Conservation (phyloP, 2,113 vertebrate genomes). For the Sisor rabdophorus region DNA sequence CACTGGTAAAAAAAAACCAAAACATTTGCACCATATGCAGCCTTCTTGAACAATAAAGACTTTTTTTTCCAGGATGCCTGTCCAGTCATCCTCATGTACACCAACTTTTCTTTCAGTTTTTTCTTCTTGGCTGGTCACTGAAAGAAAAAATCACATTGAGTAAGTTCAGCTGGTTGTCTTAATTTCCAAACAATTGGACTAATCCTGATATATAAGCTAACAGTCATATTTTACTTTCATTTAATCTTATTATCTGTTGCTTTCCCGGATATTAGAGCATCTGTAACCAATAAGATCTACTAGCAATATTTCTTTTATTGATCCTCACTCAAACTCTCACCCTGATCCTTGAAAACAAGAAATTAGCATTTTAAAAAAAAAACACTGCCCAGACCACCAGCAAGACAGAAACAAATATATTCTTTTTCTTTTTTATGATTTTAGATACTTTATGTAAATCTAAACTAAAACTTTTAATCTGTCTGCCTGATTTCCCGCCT, state of each 20-base stretch:
- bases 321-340: too few relatives aligned
- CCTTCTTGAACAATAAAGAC: slow-evolving; percentile 33
- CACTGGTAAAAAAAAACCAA: slow-evolving; percentile 37
- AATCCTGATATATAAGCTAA: not conserved
- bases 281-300: not conserved
- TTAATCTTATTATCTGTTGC: not conserved
- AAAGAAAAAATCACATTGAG: slow-evolving; percentile 33
- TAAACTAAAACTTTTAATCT: not conserved
- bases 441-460: not conserved
- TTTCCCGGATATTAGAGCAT: not conserved
- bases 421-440: not conserved
- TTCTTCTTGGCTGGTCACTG: slow-evolving; percentile 24
- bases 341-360: not conserved
- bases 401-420: not conserved
- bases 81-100: slow-evolving; percentile 29
- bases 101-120: slow-evolving; percentile 11
- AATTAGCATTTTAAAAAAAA: not conserved
- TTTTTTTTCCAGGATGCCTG: slow-evolving; percentile 34
- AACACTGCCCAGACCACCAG: not conserved
- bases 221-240: not conserved
- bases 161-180: not conserved
- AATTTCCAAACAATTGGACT: not conserved
- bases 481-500: not conserved
- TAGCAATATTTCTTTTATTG: too few relatives aligned
- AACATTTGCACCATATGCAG: slow-evolving; percentile 31